Percentiles rank a stretch among this genome's conserved stretches.
These are phyloP conservation scores for Phragmatobia fuliginosa DNA, from an alignment of 2,888 invertebrate species.

Conservation along the genomic window DNA sequence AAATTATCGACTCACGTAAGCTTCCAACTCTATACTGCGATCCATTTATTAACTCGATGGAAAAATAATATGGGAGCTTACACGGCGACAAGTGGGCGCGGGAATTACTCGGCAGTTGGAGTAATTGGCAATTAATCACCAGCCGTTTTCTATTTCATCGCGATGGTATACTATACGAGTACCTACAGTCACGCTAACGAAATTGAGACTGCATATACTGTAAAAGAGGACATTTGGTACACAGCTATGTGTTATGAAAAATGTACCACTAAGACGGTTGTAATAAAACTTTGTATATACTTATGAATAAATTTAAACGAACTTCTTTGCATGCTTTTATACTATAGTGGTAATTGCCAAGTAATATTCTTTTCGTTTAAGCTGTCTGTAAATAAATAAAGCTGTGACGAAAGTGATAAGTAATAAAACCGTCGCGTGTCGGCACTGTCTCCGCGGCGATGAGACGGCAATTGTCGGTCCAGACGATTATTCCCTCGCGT, in stretches of 20 bases:
- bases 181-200: constrained; percentile 64
- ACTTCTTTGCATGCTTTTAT: neutral
- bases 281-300: neutral
- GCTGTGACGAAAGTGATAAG: constrained; percentile 38
- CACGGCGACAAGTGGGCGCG: constrained; percentile 78
- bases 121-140: constrained; percentile 86
- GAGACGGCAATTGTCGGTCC: constrained; percentile 61
- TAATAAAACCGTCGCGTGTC: constrained; percentile 39
- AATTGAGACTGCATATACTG: constrained; percentile 69
- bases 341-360: neutral
- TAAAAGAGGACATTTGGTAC: constrained; percentile 15
- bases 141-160: constrained; percentile 84
- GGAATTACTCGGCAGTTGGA: constrained; percentile 78
- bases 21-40: constrained; percentile 42
- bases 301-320: neutral
- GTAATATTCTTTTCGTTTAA: neutral
- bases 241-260: neutral
- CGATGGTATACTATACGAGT: constrained; percentile 48
- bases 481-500: constrained; percentile 47
- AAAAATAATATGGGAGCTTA: constrained; percentile 71
- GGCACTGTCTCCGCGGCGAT: constrained; percentile 39
- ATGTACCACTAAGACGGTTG: neutral
- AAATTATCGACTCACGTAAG: constrained; percentile 19
- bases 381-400: constrained; percentile 3
- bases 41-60: constrained; percentile 65